These are phyloP conservation scores for Myocastor coypus DNA, from an alignment of 2,113 vertebrate genomes.

Conservation along the genomic window DNA sequence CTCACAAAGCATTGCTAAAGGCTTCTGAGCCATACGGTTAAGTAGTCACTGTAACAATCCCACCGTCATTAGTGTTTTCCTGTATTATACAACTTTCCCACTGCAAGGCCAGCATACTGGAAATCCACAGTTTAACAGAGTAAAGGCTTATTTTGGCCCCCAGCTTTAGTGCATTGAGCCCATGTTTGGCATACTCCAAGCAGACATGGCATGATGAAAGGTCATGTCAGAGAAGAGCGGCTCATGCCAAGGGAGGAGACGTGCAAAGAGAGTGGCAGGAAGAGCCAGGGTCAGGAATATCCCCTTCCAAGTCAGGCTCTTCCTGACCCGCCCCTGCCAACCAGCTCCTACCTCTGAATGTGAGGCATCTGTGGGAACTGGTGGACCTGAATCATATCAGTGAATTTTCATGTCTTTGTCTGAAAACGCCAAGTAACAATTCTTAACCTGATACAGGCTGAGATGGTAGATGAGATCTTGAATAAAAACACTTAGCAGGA, in stretches of 20 bases:
- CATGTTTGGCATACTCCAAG: not conserved
- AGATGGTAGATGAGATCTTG: not conserved
- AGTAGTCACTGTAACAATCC: not conserved
- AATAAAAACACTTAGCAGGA: not conserved
- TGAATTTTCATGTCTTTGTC: not conserved
- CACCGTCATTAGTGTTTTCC: not conserved
- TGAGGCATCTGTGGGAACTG: not conserved
- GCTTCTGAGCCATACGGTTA: not conserved
- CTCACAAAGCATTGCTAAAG: not conserved
- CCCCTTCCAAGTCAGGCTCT: not conserved
- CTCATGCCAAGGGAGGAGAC: not conserved
- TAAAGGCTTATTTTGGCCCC: not conserved
- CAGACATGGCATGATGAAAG: not conserved
- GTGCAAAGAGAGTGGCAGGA: not conserved
- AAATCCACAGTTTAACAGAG: not conserved
- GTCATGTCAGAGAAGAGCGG: not conserved
- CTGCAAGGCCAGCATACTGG: not conserved
- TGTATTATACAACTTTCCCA: not conserved
- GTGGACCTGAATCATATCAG: not conserved
- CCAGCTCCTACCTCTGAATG: not conserved
- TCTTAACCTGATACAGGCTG: not conserved
- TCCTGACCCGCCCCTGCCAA: not conserved
- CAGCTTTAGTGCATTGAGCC: not conserved
- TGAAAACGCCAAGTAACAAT: not conserved
- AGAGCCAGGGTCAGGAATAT: not conserved